These are phyloP conservation scores for Phenganax subtilis DNA, from an alignment of 92 coral and sea anemone genomes.

Conservation along the genomic window DNA sequence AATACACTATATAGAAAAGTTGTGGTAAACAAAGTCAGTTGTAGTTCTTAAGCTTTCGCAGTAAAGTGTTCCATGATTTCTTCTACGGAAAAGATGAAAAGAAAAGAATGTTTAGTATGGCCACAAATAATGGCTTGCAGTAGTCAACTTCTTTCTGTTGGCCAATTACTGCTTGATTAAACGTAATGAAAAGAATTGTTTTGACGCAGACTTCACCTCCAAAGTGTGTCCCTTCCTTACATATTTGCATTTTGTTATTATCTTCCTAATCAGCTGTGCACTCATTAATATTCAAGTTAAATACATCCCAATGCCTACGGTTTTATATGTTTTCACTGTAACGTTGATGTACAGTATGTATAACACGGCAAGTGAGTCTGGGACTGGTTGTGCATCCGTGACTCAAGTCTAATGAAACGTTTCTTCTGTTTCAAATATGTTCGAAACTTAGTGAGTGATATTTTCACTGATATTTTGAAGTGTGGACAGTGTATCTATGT, in stretches of 20 bases:
- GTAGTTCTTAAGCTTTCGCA: neutral
- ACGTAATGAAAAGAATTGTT: constrained; percentile 15
- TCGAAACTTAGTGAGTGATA: neutral
- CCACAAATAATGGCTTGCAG: neutral
- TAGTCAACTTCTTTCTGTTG: neutral
- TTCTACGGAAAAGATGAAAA: neutral
- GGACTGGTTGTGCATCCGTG: neutral
- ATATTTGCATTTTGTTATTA: constrained; percentile 20
- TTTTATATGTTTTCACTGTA: neutral
- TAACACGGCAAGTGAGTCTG: neutral
- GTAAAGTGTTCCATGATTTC: neutral
- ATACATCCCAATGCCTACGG: constrained; percentile 28
- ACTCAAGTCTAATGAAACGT: neutral
- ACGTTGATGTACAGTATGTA: constrained; percentile 19
- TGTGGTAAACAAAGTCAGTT: neutral
- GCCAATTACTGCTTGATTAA: constrained; percentile 23
- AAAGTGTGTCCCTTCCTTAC: neutral
- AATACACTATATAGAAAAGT: neutral
- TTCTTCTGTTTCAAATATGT: too few species aligned
- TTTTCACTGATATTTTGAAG: neutral
- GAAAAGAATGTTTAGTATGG: neutral
- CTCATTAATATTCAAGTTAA: constrained; percentile 23
- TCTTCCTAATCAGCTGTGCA: constrained; percentile 28
- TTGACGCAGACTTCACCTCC: constrained; percentile 4
- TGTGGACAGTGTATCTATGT: constrained; percentile 14